Evolutionary conservation across 1,140 invertebrate species (phyloP).

Genomic region (Liolophura sinensis): DNA sequence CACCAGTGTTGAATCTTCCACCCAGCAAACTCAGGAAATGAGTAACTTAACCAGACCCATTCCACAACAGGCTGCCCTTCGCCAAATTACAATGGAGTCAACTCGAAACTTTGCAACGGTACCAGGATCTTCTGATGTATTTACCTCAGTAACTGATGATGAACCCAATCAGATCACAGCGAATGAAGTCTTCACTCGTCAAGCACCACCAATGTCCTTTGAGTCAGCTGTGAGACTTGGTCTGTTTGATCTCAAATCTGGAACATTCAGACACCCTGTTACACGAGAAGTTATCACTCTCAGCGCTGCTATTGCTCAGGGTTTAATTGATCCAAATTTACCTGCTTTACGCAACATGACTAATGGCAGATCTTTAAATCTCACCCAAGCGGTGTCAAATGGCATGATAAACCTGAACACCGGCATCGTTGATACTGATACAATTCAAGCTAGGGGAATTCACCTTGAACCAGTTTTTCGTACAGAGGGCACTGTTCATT

Average conservation of each 20-base stretch:
- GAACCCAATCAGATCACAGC: too few relatives aligned
- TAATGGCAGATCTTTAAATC: slow-evolving; percentile 33
- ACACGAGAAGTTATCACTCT: slow-evolving; percentile 76
- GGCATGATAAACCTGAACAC: slow-evolving; percentile 54
- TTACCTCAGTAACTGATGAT: too few relatives aligned
- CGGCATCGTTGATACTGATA: slow-evolving; percentile 57
- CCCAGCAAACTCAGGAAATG: too few relatives aligned
- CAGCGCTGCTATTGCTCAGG: slow-evolving; percentile 78
- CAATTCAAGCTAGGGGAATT: slow-evolving; percentile 62
- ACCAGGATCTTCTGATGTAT: too few relatives aligned
- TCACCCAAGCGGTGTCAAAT: slow-evolving; percentile 54
- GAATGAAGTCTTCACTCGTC: too few relatives aligned
- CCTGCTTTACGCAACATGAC: slow-evolving; percentile 43
- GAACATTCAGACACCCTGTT: slow-evolving; percentile 79
- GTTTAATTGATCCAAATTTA: slow-evolving; percentile 71
- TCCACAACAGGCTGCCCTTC: too few relatives aligned
- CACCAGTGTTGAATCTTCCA: too few relatives aligned
- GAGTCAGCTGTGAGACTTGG: slow-evolving; percentile 65
- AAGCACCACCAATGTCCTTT: slow-evolving; percentile 33
- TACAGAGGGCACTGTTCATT: slow-evolving; percentile 18
- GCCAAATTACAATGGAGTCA: too few relatives aligned
- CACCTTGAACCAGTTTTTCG: slow-evolving; percentile 17
- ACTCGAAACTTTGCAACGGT: too few relatives aligned
- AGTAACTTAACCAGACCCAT: too few relatives aligned
- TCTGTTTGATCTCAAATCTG: slow-evolving; percentile 73